These are phyloP conservation scores for Pterostichus niger DNA, from an alignment of 2,888 invertebrate genomes.

Conservation along the genomic window DNA sequence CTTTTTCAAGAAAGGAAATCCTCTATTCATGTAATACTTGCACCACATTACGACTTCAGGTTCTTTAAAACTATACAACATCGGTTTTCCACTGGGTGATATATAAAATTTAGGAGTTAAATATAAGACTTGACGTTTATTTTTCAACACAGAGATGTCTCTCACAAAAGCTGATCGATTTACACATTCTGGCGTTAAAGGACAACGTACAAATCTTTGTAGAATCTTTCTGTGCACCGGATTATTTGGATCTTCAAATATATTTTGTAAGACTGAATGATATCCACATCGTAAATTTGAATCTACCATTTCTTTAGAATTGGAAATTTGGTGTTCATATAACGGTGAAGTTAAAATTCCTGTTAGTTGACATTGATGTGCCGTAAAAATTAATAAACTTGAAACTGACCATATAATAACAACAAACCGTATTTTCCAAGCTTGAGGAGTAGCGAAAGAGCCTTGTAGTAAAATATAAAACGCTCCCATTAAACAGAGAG, in stretches of 20 bases:
- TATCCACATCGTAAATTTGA: constrained; percentile 31
- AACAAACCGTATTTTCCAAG: constrained; percentile 47
- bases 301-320: constrained; percentile 49
- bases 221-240: constrained; percentile 48
- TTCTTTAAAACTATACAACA: constrained; percentile 36
- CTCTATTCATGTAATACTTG: constrained; percentile 33
- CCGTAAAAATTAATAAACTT: constrained; percentile 78
- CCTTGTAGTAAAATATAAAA: constrained; percentile 53
- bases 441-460: constrained; percentile 22
- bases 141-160: constrained; percentile 33
- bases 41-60: constrained; percentile 23
- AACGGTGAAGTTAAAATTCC: constrained; percentile 79
- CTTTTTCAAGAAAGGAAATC: constrained; percentile 66
- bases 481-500: constrained; percentile 24
- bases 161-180: constrained; percentile 31
- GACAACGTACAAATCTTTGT: constrained; percentile 26
- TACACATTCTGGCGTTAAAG: constrained; percentile 17
- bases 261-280: constrained; percentile 13
- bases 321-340: constrained; percentile 75
- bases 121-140: constrained; percentile 19
- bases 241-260: constrained; percentile 31
- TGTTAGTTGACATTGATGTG: constrained; percentile 81
- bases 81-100: constrained; percentile 9
- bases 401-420: constrained; percentile 49
- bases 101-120: constrained; percentile 30